Conservation (phyloP, 2,888 invertebrate genomes). For the Pilophorus perplexus region DNA sequence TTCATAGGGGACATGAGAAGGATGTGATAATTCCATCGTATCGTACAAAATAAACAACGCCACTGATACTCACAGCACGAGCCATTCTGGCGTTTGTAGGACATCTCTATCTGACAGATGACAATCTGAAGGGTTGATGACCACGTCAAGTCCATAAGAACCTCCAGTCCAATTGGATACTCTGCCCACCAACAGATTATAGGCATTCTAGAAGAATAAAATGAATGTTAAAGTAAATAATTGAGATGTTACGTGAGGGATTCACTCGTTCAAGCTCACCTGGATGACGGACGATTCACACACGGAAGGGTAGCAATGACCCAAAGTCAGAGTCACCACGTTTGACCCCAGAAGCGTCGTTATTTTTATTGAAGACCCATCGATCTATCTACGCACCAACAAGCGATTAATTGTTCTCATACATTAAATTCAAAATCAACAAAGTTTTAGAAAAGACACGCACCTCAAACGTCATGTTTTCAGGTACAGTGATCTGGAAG, state of each 20-base stretch:
- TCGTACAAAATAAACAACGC: too few relatives aligned
- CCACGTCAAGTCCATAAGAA: constrained; percentile 47
- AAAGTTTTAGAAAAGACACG: too few relatives aligned
- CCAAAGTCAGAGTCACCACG: constrained; percentile 51
- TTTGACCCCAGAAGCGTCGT: constrained; percentile 36
- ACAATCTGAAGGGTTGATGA: constrained; percentile 48
- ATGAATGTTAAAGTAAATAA: too few relatives aligned
- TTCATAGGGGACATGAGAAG: too few relatives aligned
- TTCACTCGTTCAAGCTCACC: too few relatives aligned
- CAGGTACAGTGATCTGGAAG: constrained; percentile 35
- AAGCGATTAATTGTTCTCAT: background rate
- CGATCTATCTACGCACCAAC: constrained; percentile 20
- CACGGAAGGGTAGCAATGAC: constrained; percentile 54
- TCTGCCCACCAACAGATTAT: constrained; percentile 2
- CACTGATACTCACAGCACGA: constrained; percentile 51
- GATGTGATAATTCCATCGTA: too few relatives aligned
- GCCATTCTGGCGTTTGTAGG: constrained; percentile 48
- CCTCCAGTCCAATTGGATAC: background rate
- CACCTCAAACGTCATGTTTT: constrained; percentile 38
- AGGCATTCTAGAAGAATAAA: constrained; percentile 7
- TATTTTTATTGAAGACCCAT: constrained; percentile 4
- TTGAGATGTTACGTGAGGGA: too few relatives aligned
- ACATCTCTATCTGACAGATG: constrained; percentile 47
- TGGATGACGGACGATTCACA: constrained; percentile 52
- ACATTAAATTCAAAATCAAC: background rate